phyloP scores from a whole-genome alignment of 2,113 vertebrate species.

The Acinonyx jubatus region DNA sequence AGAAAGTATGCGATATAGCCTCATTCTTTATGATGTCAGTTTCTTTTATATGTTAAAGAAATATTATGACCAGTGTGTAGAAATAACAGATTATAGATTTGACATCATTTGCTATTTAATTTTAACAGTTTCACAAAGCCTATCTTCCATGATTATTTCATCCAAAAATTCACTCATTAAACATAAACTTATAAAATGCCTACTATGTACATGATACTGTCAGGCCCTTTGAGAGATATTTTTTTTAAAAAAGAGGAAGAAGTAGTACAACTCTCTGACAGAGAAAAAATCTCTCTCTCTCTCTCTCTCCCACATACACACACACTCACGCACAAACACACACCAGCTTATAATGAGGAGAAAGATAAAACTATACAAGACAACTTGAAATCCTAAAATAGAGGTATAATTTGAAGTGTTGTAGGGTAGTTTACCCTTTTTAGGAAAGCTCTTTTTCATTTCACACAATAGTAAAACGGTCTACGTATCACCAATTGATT shows the following conservation, averaged over 20 bases:
- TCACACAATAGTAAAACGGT: background rate
- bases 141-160: background rate
- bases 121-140: conserved; percentile 18
- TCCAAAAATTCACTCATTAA: conserved; percentile 26
- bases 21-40: conserved; percentile 60
- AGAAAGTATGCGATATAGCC: conserved; percentile 17
- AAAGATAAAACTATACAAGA: background rate
- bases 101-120: conserved; percentile 53
- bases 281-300: background rate
- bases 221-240: background rate
- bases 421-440: background rate
- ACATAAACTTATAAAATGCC: conserved; percentile 22
- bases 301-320: background rate
- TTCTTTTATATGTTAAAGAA: conserved; percentile 60
- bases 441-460: background rate
- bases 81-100: conserved; percentile 48
- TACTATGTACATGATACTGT: background rate
- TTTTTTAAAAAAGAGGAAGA: background rate
- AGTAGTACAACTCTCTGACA: background rate
- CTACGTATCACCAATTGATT: background rate
- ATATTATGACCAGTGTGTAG: conserved; percentile 53
- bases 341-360: background rate
- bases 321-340: background rate
- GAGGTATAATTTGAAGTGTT: background rate
- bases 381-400: background rate